phyloP scores from a whole-genome alignment of 2,113 vertebrate species.

The Alectura lathami region DNA sequence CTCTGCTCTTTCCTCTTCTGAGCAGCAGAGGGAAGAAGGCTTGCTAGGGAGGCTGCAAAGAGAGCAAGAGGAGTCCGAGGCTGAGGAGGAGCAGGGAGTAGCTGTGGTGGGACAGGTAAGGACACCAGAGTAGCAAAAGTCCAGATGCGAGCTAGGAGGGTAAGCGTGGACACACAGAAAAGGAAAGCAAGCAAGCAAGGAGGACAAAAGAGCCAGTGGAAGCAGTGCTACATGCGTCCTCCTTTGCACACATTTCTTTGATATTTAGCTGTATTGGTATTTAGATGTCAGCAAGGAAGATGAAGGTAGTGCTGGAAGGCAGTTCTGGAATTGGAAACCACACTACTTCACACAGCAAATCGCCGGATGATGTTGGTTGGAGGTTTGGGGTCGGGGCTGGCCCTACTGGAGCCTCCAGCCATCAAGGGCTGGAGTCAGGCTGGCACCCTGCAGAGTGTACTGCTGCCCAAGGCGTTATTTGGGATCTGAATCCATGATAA shows the following conservation, averaged over 20 bases:
- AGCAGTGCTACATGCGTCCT: rapidly evolving
- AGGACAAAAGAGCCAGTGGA: rapidly evolving
- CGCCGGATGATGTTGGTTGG: rapidly evolving
- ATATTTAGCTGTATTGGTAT: neutral
- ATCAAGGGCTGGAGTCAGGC: neutral
- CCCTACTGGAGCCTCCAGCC: neutral
- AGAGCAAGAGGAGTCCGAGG: neutral
- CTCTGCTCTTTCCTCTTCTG: neutral
- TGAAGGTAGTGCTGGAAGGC: neutral
- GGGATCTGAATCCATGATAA: constrained; percentile 41
- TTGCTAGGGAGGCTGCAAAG: neutral
- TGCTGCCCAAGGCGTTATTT: neutral
- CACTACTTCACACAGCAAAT: neutral
- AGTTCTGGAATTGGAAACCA: neutral
- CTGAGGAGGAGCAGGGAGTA: neutral
- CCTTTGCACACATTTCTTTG: rapidly evolving
- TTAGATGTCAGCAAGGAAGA: neutral
- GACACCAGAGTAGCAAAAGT: neutral
- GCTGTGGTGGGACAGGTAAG: neutral
- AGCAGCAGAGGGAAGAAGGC: neutral
- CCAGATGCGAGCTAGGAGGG: neutral
- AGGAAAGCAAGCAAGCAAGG: neutral
- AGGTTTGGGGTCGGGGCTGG: neutral
- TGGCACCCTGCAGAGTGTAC: rapidly evolving
- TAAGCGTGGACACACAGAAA: neutral